Conservation (phyloP, 37 sponge, comb jelly and placozoan genomes). For the Beroe forskalii region DNA sequence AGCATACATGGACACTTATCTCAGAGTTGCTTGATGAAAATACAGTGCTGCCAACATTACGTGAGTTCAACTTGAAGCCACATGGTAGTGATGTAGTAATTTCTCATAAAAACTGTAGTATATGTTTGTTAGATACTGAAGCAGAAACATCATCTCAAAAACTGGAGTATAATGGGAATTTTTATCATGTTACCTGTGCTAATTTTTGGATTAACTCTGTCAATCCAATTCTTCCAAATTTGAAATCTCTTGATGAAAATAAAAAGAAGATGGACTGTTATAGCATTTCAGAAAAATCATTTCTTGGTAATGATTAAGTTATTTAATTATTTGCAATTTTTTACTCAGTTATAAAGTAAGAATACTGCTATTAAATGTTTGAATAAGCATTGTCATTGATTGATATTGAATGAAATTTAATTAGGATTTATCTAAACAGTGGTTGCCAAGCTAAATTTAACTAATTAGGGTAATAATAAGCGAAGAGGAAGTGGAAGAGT, state of each 20-base stretch:
- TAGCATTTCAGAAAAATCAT: too few species aligned
- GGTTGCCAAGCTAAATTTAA: too few species aligned
- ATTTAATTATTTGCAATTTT: too few species aligned
- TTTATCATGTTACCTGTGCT: conserved; percentile 62
- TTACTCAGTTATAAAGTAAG: too few species aligned
- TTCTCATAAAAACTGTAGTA: not conserved
- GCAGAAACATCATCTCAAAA: not conserved
- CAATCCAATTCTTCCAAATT: conserved; percentile 6
- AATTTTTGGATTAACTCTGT: conserved; percentile 53
- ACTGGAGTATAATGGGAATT: conserved; percentile 1
- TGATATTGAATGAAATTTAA: too few species aligned
- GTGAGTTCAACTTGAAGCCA: not conserved
- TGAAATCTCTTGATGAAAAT: conserved; percentile 12
- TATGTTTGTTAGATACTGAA: conserved; percentile 43
- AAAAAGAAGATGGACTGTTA: too few species aligned
- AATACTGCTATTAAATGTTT: too few species aligned
- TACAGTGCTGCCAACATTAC: not conserved
- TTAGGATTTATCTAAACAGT: too few species aligned
- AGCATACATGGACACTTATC: conserved; percentile 52
- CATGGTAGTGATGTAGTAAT: not conserved
- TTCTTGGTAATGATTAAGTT: too few species aligned
- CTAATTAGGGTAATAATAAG: too few species aligned
- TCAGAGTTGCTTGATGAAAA: conserved; percentile 5
- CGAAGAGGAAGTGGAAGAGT: too few species aligned
- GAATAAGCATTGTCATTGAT: too few species aligned